Evolutionary conservation across 2,888 invertebrate genomes (phyloP).

Genomic region (Volucella zonaria): DNA sequence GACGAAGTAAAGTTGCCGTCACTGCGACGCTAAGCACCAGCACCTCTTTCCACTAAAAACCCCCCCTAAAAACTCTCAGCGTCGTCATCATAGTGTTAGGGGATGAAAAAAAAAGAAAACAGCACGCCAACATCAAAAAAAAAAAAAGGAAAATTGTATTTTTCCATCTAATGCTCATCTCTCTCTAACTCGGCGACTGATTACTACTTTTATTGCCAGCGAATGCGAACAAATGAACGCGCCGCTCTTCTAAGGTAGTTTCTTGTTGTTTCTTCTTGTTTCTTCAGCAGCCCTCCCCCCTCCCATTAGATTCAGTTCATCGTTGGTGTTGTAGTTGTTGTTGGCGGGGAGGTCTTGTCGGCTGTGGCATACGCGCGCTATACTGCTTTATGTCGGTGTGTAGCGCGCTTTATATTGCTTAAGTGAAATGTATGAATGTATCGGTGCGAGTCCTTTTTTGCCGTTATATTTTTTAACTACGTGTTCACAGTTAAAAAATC

Average conservation of each 20-base stretch:
- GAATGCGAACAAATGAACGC: conserved; percentile 75
- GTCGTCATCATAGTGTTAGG: conserved; percentile 2
- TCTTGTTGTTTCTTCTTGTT: conserved; percentile 66
- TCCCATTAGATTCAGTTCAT: conserved; percentile 34
- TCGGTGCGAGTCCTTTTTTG: conserved; percentile 72
- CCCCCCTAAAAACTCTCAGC: neutral
- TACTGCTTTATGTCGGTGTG: conserved; percentile 30
- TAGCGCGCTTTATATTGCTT: conserved; percentile 12
- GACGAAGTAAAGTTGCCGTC: conserved; percentile 59
- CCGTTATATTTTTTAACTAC: conserved; percentile 79
- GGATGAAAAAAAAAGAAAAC: neutral
- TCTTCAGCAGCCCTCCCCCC: too few relatives aligned
- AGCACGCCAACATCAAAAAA: neutral
- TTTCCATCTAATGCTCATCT: conserved; percentile 81
- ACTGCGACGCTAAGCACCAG: conserved; percentile 52
- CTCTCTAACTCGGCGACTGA: conserved; percentile 82
- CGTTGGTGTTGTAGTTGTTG: conserved; percentile 47
- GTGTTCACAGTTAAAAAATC: conserved; percentile 80
- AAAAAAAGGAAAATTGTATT: conserved; percentile 60
- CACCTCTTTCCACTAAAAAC: conserved; percentile 3
- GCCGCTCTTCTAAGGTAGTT: conserved; percentile 78
- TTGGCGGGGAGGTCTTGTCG: conserved; percentile 60
- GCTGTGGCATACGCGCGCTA: conserved; percentile 60
- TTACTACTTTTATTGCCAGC: conserved; percentile 83
- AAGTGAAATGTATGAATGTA: conserved; percentile 36